Base-by-base conservation (phyloP, 2,888 invertebrate species). In the Eilema caniola region DNA sequence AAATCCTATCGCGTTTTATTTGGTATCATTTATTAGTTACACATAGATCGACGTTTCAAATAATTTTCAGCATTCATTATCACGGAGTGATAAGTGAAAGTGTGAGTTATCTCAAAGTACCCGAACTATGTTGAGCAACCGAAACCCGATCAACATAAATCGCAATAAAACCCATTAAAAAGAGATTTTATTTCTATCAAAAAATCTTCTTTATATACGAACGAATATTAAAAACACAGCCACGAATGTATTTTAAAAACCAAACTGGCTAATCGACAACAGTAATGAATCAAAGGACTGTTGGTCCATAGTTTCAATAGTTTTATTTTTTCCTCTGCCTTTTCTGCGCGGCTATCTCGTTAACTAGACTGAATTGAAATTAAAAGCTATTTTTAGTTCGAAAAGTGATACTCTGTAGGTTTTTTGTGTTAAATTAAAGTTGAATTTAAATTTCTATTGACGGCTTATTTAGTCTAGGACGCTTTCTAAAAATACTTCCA, bases 211-310 rank as follows among this genome's bases (percentile, higher is more conserved):
- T n/a, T 53, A 53, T n/a, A 53, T n/a, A n/a, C 20, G n/a, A 53
- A n/a, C n/a, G 53, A 53, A n/a, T 53, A 53, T 53, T n/a, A 53
- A 53, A 53, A n/a, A 1, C 20, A 20, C 16, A 41, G 5, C 41
- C 20, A 10, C n/a, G 53, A 53, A 53, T 53, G 8, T 53, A n/a
- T 59, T 59, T 25, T 14, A 12, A 57, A 57, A 57, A 4, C 25
- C 5, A 25, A 59, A 59, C 23, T 10, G n/a, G 28, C 41, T 63
- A 63, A 63, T 47, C 63, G 28, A 63, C 25, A 47, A 25, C 41
- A 47, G 25, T 63, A 63, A 63, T 63, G 63, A 63, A 63, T 63
- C 63, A 63, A 63, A 63, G 63, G 25, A 47, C 25, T 25, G 12
- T 63, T 63, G 41, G 23, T 62, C 14, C 33, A 7, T 14, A 47